These are phyloP conservation scores for Popillia japonica DNA, from an alignment of 1,140 invertebrate genomes.

Conservation along the genomic window DNA sequence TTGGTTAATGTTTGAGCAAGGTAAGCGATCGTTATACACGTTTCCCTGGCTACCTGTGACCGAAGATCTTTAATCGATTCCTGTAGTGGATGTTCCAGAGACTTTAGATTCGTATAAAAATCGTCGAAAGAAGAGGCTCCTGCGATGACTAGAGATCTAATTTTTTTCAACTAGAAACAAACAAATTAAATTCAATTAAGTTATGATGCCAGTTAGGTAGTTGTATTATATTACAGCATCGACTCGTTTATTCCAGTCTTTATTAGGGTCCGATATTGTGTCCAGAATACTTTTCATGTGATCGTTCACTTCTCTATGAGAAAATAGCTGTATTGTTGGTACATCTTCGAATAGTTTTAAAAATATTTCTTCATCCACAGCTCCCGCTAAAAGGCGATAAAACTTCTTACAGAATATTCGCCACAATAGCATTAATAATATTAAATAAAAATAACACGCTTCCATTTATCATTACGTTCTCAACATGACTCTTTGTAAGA, in stretches of 20 bases:
- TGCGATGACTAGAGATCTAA: conserved; percentile 82
- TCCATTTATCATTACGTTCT: no score
- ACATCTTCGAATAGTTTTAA: conserved; percentile 85
- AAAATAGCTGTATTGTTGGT: conserved; percentile 83
- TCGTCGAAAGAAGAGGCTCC: conserved; percentile 84
- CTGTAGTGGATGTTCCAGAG: conserved; percentile 82
- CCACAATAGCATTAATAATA: no score
- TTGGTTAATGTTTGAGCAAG: conserved; percentile 84
- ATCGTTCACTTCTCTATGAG: conserved; percentile 84
- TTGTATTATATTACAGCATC: conserved; percentile 74
- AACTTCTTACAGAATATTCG: neutral
- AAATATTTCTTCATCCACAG: conserved; percentile 89
- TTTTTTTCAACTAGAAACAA: conserved; percentile 77
- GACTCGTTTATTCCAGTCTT: conserved; percentile 92
- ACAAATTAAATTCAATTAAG: conserved; percentile 41
- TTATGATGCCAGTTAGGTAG: neutral
- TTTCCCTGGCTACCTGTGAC: conserved; percentile 90
- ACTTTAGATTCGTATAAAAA: conserved; percentile 81
- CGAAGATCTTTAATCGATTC: conserved; percentile 89
- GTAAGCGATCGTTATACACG: conserved; percentile 93
- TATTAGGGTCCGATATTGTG: conserved; percentile 79
- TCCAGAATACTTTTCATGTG: conserved; percentile 79
- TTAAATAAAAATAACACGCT: no score
- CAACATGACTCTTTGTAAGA: no score
- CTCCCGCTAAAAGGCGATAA: conserved; percentile 70